Base-by-base conservation (phyloP, 2,888 invertebrate genomes). In the Charanyca ferruginea region DNA sequence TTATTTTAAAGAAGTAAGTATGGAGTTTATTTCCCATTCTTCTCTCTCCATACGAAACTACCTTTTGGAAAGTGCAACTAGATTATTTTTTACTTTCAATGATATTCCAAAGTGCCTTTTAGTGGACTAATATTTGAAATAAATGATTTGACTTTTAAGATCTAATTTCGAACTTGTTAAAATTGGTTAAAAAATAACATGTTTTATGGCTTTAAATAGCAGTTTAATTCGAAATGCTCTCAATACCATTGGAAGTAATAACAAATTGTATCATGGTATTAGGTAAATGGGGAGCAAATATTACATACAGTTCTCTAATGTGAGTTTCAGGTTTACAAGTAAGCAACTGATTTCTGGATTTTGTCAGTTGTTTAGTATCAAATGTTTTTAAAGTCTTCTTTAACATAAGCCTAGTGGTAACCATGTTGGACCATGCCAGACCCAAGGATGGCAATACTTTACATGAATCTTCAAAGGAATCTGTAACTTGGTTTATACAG, bases 401-500 rank as follows among this genome's bases (percentile, higher is more conserved):
- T 70, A 75, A 42, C 64, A 77, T 68, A 48, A 73, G 76, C 69
- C 95, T 89, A 8, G 91, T 91, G 28, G 90, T 86, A 44, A 95
- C 85, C 92, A 96, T 91, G 73, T 96, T 96, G 3, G 96, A 93
- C 96, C 96, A 96, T 54, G 93, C 92, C 45, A 96, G 77, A 1
- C 96, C 96, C 44, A 96, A 81, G 11, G 93, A 90, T 13, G 96
- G 95, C 51, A 94, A 62, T 9, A 92, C 80, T 79, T 87, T 83
- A 55, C 78, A 81, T 58, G 81, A 70, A 32, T 83, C 85, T 75
- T 89, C 85, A 77, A 94, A 90, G 42, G 87, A 86, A 59, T 91
- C 85, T 52, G 94, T 92, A 4, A 95, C 95, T 90, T 96, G 95
- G 73, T 96, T 96, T 55, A 93, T 89, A 72, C 94, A 95, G 44